phyloP scores from a whole-genome alignment of 1,140 invertebrate genomes.

The Pseudomyrmex concolor region DNA sequence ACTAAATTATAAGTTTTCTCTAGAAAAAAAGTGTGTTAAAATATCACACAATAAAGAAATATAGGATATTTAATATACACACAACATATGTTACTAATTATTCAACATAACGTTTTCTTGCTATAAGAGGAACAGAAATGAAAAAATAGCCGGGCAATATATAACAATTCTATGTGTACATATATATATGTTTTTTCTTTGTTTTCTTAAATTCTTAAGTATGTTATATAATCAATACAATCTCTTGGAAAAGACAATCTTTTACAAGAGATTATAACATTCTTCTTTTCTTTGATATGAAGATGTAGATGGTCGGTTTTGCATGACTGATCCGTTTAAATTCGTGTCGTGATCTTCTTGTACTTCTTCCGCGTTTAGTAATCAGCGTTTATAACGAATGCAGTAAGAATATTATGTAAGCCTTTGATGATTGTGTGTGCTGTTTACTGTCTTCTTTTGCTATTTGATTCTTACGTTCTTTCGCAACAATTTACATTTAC shows the following conservation, averaged over 20 bases:
- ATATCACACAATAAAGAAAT: background rate
- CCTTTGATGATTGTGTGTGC: background rate
- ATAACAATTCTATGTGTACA: background rate
- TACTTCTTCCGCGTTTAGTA: slow-evolving; percentile 63
- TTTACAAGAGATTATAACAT: too few relatives aligned
- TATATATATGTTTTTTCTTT: too few relatives aligned
- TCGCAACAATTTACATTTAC: background rate
- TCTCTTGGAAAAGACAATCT: slow-evolving; percentile 2
- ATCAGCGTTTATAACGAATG: slow-evolving; percentile 62
- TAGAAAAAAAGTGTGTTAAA: background rate
- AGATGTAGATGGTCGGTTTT: background rate
- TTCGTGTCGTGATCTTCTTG: slow-evolving; percentile 28
- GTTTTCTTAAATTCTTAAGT: background rate
- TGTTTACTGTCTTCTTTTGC: slow-evolving; percentile 17
- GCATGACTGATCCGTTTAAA: slow-evolving; percentile 38
- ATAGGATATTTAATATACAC: too few relatives aligned
- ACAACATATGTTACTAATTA: background rate
- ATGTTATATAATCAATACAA: background rate
- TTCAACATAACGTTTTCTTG: background rate
- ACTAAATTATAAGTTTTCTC: slow-evolving; percentile 18
- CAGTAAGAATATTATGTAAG: slow-evolving; percentile 30
- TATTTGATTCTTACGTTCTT: background rate
- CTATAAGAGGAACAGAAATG: background rate
- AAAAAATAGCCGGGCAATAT: background rate
- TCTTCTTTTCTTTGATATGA: slow-evolving; percentile 5